A percentile compares a stretch with the other conserved stretches of the same genome.
Conservation (phyloP, 2,113 vertebrate genomes). For the Spilogale gracilis region DNA sequence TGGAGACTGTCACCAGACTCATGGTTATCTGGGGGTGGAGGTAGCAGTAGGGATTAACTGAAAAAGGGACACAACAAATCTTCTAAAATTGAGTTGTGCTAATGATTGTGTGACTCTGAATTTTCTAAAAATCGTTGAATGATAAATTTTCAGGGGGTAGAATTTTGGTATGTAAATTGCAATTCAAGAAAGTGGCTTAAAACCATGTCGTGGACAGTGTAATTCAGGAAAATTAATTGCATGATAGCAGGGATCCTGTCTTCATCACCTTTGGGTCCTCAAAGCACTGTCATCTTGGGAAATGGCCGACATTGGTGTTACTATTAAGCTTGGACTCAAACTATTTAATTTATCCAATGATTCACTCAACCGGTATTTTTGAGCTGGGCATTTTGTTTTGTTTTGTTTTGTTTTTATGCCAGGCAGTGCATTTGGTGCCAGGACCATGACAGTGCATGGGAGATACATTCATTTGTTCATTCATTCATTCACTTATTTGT, state of each 20-base stretch:
- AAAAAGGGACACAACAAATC: neutral
- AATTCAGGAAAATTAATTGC: neutral
- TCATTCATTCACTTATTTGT: neutral
- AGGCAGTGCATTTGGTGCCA: neutral
- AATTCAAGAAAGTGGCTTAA: neutral
- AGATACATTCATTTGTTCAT: neutral
- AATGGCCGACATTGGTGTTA: too few relatives aligned
- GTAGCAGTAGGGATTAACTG: neutral
- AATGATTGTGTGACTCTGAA: neutral
- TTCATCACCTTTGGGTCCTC: neutral
- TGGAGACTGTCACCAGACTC: neutral
- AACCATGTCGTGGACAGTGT: neutral
- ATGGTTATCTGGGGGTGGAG: neutral
- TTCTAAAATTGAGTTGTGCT: neutral
- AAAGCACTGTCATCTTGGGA: neutral
- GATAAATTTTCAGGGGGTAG: neutral
- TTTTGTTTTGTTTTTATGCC: neutral
- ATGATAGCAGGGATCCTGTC: neutral
- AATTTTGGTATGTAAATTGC: neutral
- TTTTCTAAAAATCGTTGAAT: neutral
- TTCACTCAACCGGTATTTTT: neutral
- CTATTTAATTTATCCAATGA: neutral
- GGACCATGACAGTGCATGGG: neutral
- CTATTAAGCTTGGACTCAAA: neutral
- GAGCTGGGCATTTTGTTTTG: neutral